Conservation (phyloP, 2,797 vertebrate species). For the Ceryle rudis region DNA sequence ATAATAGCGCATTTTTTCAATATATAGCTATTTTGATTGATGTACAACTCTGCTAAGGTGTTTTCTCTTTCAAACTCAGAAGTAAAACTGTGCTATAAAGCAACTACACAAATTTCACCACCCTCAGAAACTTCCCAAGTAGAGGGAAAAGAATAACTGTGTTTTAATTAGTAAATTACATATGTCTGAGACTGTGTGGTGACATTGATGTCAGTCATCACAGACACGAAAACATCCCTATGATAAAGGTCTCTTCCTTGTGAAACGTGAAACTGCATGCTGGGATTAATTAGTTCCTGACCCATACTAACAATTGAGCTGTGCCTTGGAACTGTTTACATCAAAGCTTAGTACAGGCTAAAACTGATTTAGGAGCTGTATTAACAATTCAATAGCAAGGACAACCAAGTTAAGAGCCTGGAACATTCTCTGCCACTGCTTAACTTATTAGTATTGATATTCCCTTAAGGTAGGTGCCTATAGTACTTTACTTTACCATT, state of each 20-base stretch:
- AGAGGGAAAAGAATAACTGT: background rate
- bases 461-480: background rate
- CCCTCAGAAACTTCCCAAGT: background rate
- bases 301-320: background rate
- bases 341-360: background rate
- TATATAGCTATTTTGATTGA: background rate
- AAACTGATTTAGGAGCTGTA: background rate
- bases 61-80: background rate
- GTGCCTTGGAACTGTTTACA: background rate
- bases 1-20: accelerated
- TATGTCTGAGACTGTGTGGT: background rate
- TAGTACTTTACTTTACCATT: background rate
- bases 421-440: background rate
- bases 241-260: background rate
- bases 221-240: background rate
- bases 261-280: background rate
- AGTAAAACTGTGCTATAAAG: background rate
- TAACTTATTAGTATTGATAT: background rate
- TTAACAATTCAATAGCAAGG: background rate
- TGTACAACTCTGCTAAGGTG: background rate
- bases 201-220: background rate
- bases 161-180: background rate
- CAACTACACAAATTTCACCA: background rate
- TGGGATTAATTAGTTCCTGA: background rate
- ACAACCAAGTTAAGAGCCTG: background rate